A percentile compares a stretch with the other conserved stretches of the same genome.
Evolutionary conservation across 2,888 invertebrate species (phyloP).

Genomic region (Drosophila anomalipes): DNA sequence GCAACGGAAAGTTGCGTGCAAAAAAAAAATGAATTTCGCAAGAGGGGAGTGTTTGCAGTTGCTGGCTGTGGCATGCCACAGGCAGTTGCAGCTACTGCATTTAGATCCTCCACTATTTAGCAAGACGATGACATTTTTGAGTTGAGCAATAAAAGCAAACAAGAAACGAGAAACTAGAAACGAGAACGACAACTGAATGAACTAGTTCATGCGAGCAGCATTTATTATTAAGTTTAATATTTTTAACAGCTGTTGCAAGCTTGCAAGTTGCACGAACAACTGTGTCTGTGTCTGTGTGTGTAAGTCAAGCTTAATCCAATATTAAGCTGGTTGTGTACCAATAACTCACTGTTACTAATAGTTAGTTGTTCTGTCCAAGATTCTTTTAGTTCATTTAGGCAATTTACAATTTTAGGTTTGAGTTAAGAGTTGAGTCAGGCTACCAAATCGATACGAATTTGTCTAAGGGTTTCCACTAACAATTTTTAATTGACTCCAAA

Average conservation of each 20-base stretch:
- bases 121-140: slow-evolving; percentile 73
- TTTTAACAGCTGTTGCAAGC: slow-evolving; percentile 2
- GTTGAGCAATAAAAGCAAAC: slow-evolving; percentile 32
- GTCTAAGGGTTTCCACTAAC: not conserved
- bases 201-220: slow-evolving; percentile 23
- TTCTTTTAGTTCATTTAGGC: not conserved
- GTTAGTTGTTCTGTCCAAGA: not conserved
- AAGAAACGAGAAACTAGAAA: slow-evolving; percentile 11
- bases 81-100: slow-evolving; percentile 41
- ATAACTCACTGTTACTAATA: not conserved
- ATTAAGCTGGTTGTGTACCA: too few relatives aligned
- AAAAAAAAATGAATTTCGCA: slow-evolving; percentile 26
- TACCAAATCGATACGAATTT: not conserved
- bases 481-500: not conserved
- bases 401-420: not conserved
- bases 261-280: not conserved
- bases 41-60: slow-evolving; percentile 11
- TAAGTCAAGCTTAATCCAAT: not conserved
- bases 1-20: slow-evolving; percentile 40
- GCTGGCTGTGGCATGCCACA: slow-evolving; percentile 37
- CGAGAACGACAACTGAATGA: slow-evolving; percentile 9
- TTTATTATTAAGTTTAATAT: not conserved
- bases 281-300: not conserved
- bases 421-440: not conserved
- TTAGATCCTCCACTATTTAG: slow-evolving; percentile 72